Evolutionary conservation across 1,140 invertebrate genomes (phyloP).

Genomic region (Magallana ariakensis): DNA sequence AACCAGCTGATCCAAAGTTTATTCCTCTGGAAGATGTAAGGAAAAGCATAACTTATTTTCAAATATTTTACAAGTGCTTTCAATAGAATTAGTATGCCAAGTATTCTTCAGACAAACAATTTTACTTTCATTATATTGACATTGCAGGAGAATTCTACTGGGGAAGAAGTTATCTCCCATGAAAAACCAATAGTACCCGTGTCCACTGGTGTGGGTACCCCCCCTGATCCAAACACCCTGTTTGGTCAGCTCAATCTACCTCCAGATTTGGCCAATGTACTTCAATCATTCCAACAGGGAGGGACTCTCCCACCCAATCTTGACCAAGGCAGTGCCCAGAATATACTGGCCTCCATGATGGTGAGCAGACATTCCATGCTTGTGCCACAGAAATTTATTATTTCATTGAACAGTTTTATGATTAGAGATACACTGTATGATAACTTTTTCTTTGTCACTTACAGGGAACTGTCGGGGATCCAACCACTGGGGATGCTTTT

Average conservation of each 20-base stretch:
- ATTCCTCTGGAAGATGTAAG: constrained; percentile 94
- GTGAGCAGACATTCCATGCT: constrained; percentile 54
- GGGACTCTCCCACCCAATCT: constrained; percentile 43
- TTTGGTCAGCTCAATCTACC: constrained; percentile 62
- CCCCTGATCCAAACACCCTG: background rate
- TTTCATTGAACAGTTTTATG: background rate
- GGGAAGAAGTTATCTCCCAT: constrained; percentile 66
- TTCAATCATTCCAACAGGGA: constrained; percentile 67
- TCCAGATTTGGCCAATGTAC: constrained; percentile 68
- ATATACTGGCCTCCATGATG: constrained; percentile 68
- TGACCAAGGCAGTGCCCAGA: constrained; percentile 66
- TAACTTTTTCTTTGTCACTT: background rate
- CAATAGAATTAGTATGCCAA: background rate
- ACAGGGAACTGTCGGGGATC: constrained; percentile 45
- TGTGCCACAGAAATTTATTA: background rate
- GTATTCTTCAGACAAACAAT: background rate
- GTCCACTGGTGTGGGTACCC: background rate
- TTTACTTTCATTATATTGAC: constrained; percentile 45
- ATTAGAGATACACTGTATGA: background rate
- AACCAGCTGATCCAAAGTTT: constrained; percentile 85
- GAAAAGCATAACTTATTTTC: constrained; percentile 68
- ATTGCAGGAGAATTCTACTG: constrained; percentile 63
- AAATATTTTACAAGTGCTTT: background rate
- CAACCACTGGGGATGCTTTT: constrained; percentile 45
- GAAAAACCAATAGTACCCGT: constrained; percentile 44